phyloP scores from a whole-genome alignment of 2,113 vertebrate genomes.

The Cariama cristata region DNA sequence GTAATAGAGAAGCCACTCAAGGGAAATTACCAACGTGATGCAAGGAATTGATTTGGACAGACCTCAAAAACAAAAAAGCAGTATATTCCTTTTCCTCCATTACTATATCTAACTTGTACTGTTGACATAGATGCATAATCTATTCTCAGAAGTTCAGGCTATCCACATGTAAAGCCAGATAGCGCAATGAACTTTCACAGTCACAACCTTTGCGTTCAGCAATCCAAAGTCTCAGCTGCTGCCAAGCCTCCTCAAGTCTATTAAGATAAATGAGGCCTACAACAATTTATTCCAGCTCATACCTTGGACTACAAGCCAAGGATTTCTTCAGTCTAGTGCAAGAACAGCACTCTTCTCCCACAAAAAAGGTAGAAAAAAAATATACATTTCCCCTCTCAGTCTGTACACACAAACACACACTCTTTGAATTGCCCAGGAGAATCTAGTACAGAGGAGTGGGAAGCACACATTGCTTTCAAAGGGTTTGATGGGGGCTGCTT shows the following conservation, averaged over 20 bases:
- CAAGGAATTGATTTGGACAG: slow-evolving; percentile 25
- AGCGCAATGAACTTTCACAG: not conserved
- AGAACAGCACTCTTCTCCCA: not conserved
- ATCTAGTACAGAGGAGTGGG: not conserved
- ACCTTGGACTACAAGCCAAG: not conserved
- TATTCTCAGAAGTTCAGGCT: slow-evolving; percentile 12
- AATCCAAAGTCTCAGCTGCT: not conserved
- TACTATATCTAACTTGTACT: not conserved
- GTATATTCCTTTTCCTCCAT: not conserved
- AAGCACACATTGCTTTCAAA: not conserved
- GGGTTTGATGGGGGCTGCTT: not conserved
- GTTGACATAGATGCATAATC: not conserved
- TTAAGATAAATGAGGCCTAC: not conserved
- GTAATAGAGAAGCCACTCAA: slow-evolving; percentile 18
- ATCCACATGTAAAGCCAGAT: not conserved
- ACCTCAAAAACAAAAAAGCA: not conserved
- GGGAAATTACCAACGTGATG: slow-evolving; percentile 12
- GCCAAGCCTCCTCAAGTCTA: not conserved
- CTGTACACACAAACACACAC: not conserved
- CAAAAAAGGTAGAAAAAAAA: not conserved
- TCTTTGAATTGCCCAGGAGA: not conserved
- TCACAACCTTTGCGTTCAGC: not conserved
- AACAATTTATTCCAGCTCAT: not conserved
- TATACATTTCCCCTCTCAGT: not conserved
- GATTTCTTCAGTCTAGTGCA: not conserved